These are phyloP conservation scores for Meteorus cinctellus DNA, from an alignment of 2,888 invertebrate genomes.

Conservation along the genomic window DNA sequence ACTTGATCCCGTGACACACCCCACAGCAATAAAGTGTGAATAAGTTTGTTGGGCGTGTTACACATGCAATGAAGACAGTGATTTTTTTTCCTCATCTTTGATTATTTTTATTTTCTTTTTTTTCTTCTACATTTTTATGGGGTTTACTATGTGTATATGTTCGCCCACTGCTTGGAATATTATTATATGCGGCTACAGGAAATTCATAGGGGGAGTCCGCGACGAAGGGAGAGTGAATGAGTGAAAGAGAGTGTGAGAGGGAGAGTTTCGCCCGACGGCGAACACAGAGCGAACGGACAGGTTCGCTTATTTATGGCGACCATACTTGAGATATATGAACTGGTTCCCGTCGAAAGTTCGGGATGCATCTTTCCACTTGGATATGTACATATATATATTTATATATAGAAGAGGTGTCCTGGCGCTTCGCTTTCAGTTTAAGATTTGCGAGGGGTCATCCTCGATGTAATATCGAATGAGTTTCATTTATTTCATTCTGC, in stretches of 20 bases:
- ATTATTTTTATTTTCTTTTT: slow-evolving; percentile 4
- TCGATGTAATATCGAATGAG: slow-evolving; percentile 66
- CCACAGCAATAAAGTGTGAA: slow-evolving; percentile 28
- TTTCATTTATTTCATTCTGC: slow-evolving; percentile 61
- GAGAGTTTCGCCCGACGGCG: slow-evolving; percentile 62
- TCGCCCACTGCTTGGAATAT: slow-evolving; percentile 34
- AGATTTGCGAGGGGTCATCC: slow-evolving; percentile 70
- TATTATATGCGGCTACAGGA: slow-evolving; percentile 50
- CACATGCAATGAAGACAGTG: slow-evolving; percentile 20
- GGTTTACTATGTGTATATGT: slow-evolving; percentile 17
- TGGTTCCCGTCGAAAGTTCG: slow-evolving; percentile 73
- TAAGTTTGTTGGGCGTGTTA: slow-evolving; percentile 12
- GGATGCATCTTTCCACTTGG: slow-evolving; percentile 71
- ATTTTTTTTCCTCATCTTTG: background rate
- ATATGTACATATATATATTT: slow-evolving; percentile 69
- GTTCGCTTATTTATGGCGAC: slow-evolving; percentile 72
- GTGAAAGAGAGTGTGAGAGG: slow-evolving; percentile 20
- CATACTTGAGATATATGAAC: slow-evolving; percentile 74
- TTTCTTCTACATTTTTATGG: background rate
- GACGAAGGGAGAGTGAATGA: slow-evolving; percentile 31
- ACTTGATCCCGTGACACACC: slow-evolving; percentile 11
- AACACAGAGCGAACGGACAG: slow-evolving; percentile 70
- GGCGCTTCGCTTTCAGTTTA: slow-evolving; percentile 57
- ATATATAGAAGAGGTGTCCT: slow-evolving; percentile 59
- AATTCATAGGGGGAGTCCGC: slow-evolving; percentile 44